phyloP scores from a whole-genome alignment of 2,888 invertebrate species.

The Nematopogon swammerdamellus region DNA sequence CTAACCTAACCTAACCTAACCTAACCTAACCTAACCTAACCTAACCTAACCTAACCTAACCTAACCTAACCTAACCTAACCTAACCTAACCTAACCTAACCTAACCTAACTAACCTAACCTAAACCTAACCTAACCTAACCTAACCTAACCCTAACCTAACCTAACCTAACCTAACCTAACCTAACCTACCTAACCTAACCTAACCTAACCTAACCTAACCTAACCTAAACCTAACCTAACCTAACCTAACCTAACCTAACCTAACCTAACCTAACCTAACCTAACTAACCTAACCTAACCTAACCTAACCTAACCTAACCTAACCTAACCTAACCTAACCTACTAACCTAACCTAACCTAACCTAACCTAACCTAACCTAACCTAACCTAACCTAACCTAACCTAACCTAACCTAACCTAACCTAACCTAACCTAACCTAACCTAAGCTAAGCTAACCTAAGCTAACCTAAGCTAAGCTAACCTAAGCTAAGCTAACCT shows the following conservation, averaged over 20 bases:
- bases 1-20: constrained; percentile 8
- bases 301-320: constrained; percentile 10
- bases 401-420: constrained; percentile 4
- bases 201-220: constrained; percentile 9
- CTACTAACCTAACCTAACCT: no score
- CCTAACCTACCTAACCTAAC: no score
- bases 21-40: constrained; percentile 8
- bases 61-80: constrained; percentile 8
- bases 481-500: constrained; percentile 3
- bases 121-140: constrained; percentile 9
- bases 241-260: constrained; percentile 10
- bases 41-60: constrained; percentile 8
- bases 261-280: constrained; percentile 10
- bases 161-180: constrained; percentile 9
- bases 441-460: constrained; percentile 1
- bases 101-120: constrained; percentile 9
- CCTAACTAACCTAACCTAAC: constrained; percentile 10
- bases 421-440: constrained; percentile 3
- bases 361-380: constrained; percentile 10
- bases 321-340: constrained; percentile 10
- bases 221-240: no score
- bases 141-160: no score
- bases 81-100: constrained; percentile 8
- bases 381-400: constrained; percentile 6
- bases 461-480: constrained; percentile 2